Conservation (phyloP, 2,797 vertebrate species). For the Falco concolor region DNA sequence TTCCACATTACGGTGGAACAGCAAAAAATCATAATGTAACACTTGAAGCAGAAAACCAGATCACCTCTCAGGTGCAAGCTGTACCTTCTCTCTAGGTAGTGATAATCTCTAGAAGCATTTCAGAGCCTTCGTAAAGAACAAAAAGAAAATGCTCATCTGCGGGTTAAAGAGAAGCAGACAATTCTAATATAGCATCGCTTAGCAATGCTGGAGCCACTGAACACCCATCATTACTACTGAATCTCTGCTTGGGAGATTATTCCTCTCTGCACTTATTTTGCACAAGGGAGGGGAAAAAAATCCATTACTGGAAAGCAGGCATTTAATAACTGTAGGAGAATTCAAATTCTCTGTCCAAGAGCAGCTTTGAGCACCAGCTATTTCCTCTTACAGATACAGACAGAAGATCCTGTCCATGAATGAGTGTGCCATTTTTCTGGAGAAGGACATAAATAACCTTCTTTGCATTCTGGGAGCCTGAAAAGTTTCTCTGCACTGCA, state of each 20-base stretch:
- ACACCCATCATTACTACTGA: not conserved
- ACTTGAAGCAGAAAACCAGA: not conserved
- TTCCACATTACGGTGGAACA: not conserved
- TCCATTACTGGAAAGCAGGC: not conserved
- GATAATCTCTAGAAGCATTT: not conserved
- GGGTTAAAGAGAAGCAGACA: not conserved
- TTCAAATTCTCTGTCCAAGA: not conserved
- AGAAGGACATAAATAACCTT: not conserved
- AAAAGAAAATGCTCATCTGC: not conserved
- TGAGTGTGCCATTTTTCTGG: not conserved
- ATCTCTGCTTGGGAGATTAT: not conserved
- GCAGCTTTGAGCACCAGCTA: not conserved
- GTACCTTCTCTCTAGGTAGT: not conserved
- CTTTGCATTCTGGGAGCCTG: not conserved
- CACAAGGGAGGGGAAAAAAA: not conserved
- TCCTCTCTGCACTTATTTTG: not conserved
- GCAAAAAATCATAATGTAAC: not conserved
- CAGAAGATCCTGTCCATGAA: not conserved
- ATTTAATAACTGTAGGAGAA: not conserved
- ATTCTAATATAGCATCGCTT: not conserved
- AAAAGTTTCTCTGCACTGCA: not conserved
- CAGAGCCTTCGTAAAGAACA: not conserved
- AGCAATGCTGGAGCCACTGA: not conserved
- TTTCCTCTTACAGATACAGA: not conserved
- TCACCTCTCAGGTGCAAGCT: not conserved